Base-by-base conservation (phyloP, 2,888 invertebrate species). In the Galerucella calmariensis region DNA sequence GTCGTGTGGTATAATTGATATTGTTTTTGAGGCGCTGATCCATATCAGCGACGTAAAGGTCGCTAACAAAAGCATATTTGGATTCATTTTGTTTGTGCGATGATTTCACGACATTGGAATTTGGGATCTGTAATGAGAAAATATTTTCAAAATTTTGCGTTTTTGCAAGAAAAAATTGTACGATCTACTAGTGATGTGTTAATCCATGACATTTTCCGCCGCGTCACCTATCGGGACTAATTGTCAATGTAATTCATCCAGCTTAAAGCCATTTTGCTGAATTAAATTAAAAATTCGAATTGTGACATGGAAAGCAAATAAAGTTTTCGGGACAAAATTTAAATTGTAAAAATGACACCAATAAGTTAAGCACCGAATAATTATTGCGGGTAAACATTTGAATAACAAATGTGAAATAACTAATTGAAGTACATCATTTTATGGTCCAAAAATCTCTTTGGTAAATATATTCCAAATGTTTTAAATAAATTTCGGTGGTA, bases 1-100 rank as follows among this genome's bases (percentile, higher is more conserved):
- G 86, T 97, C 96, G 88, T 96, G 96, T 67, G 96, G 95, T 85
- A 96, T 90, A 83, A 96, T 93, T 51, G 74, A 75, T 44, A 75
- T 69, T 56, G 74, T 76, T 72, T 74, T 76, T 9, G 76, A 59
- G 6, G 74, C 41, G 56, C 69, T 16, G 61, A 65, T 63, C 56
- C 72, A 70, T n/a, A 73, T 46, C 44, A 75, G 46, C 12, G 75
- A 69, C 63, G 73, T 35, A 27, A 75, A 20, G 14, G 58, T 27
- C 56, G 69, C 67, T 58, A 75, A 73, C n/a, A 67, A 41, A 62
- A 61, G 61, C 59, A 66, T 63, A 48, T 69, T 73, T 61, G 67
- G 48, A 48, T 62, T 53, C 73, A 74, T 76, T 51, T 73, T 76
- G 20, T 20, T 20, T 56, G 67, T 56, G 63, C 4, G 48, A 2